Conservation (phyloP, 2,797 vertebrate genomes). For the Picus viridis region DNA sequence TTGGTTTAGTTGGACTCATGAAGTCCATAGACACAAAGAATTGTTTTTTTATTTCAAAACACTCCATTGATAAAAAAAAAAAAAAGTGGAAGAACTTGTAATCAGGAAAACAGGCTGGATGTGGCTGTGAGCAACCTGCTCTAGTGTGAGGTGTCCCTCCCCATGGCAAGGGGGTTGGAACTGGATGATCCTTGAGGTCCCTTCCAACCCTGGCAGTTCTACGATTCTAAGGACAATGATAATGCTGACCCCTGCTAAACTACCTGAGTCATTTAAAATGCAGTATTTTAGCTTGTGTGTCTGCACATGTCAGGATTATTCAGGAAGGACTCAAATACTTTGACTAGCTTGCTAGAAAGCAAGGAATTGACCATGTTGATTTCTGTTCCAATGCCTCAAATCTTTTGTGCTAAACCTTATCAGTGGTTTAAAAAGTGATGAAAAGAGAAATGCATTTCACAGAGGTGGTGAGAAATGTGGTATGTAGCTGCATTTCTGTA, state of each 20-base stretch:
- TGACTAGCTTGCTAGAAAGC: not conserved
- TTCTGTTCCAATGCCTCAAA: not conserved
- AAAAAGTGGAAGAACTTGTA: not conserved
- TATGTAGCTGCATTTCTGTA: not conserved
- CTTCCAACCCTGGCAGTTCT: too few relatives aligned
- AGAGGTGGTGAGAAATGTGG: not conserved
- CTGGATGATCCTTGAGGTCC: too few relatives aligned
- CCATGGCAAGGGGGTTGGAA: too few relatives aligned
- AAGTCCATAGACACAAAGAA: accelerated
- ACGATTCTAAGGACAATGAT: not conserved
- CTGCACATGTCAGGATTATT: not conserved
- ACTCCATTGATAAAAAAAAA: not conserved
- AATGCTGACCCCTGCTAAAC: not conserved
- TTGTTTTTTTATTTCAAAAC: not conserved
- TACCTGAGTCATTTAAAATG: too few relatives aligned
- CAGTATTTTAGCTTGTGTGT: not conserved
- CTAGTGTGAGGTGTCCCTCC: too few relatives aligned
- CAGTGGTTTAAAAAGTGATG: not conserved
- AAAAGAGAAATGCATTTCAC: not conserved
- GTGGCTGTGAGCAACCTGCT: too few relatives aligned
- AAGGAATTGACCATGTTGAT: not conserved
- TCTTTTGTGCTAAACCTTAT: not conserved
- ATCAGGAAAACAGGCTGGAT: not conserved
- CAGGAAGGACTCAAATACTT: not conserved
- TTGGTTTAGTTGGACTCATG: not conserved